Base-by-base conservation (phyloP, 2,888 invertebrate genomes). In the Ellobium chinense region DNA sequence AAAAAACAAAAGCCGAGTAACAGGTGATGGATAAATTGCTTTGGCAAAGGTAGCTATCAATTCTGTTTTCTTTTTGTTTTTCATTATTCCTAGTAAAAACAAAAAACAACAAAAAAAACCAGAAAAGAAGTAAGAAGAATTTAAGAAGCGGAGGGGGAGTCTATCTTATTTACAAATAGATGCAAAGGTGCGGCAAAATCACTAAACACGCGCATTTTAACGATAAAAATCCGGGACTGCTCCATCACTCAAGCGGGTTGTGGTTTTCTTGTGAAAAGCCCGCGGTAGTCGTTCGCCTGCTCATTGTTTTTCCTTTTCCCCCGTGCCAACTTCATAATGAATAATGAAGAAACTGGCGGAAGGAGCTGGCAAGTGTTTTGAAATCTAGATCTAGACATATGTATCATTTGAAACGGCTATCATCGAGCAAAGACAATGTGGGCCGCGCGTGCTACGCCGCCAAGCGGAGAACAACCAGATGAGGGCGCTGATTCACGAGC, bases 21-120 rank as follows among this genome's bases (percentile, higher is more conserved):
- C 75, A 75, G 75, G 75, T 75, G 75, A 63, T 46, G 29, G n/a
- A 75, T 46, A 75, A 63, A 75, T 75, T 39, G 54, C n/a, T 65
- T 75, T 75, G 75, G 75, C 75, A 75, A 65, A 63, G 54, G 36
- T n/a, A 39, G n/a, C 39, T 18, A 14, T 24, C 39, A 4, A 37
- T 37, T 74, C 14, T 9, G 9, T 60, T 60, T n/a, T 60, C 34
- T 39, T 37, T 37, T 24, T 24, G 18, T 62, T 7, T 58, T 34
- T 2, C n/a, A 12, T 34, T 46, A 12, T 46, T 12, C 46, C 7
- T 18, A 18, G 18, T 7, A 46, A n/a, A n/a, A n/a, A n/a, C n/a
- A n/a, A n/a, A n/a, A n/a, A n/a, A n/a, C n/a, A n/a, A n/a, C n/a
- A n/a, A n/a, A n/a, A n/a, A n/a, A n/a, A n/a, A n/a, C n/a, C n/a